phyloP scores from a whole-genome alignment of 2,797 vertebrate species.

The Myripristis jacobus region DNA sequence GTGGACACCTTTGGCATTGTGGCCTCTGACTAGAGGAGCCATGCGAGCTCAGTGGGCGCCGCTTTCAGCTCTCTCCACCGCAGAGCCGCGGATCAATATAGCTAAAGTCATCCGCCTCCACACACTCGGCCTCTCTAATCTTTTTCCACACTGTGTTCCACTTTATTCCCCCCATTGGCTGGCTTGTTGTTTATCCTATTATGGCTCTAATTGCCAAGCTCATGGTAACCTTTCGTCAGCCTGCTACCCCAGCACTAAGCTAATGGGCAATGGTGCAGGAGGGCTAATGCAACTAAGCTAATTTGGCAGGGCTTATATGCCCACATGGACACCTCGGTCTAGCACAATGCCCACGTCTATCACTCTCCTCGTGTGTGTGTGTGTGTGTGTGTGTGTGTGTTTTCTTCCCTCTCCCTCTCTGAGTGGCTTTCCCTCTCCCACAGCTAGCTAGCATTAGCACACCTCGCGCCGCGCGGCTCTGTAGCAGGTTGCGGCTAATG shows the following conservation, averaged over 20 bases:
- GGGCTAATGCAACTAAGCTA: slow-evolving; percentile 72
- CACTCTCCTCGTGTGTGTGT: slow-evolving; percentile 53
- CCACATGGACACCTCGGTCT: slow-evolving; percentile 66
- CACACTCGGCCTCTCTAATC: slow-evolving; percentile 66
- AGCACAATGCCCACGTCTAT: slow-evolving; percentile 71
- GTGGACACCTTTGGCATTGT: slow-evolving; percentile 52
- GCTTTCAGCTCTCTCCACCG: slow-evolving; percentile 60
- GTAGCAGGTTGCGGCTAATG: slow-evolving; percentile 80
- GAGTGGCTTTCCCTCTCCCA: slow-evolving; percentile 46
- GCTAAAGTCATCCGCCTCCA: slow-evolving; percentile 72
- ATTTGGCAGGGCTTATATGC: slow-evolving; percentile 72
- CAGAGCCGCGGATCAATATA: slow-evolving; percentile 71
- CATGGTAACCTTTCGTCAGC: slow-evolving; percentile 79
- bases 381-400: no score
- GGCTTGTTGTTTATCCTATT: slow-evolving; percentile 83
- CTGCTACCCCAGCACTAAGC: slow-evolving; percentile 69
- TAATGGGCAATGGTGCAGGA: slow-evolving; percentile 75
- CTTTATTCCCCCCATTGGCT: slow-evolving; percentile 72
- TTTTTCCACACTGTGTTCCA: slow-evolving; percentile 70
- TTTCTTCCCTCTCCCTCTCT: slow-evolving; percentile 27
- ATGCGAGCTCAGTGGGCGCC: slow-evolving; percentile 61
- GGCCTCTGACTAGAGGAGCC: slow-evolving; percentile 42
- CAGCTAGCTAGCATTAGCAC: slow-evolving; percentile 56
- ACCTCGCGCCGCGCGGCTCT: slow-evolving; percentile 44
- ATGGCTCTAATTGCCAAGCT: slow-evolving; percentile 81